Conservation (phyloP, 2,797 vertebrate genomes). For the Onychomys torridus region DNA sequence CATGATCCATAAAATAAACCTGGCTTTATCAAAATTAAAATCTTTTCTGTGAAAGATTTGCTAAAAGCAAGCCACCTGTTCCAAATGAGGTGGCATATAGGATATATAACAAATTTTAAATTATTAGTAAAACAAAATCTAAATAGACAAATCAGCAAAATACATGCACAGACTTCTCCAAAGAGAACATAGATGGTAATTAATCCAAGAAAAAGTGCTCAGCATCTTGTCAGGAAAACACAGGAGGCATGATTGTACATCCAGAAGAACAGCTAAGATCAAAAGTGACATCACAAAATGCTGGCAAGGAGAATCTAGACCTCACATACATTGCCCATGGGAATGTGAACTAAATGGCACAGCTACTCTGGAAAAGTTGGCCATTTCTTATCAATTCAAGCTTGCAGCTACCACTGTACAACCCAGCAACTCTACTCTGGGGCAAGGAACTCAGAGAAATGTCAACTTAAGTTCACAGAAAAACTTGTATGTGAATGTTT, state of each 20-base stretch:
- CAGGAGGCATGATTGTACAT: background rate
- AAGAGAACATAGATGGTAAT: background rate
- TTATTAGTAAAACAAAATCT: background rate
- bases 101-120: background rate
- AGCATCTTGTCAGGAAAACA: background rate
- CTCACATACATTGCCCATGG: background rate
- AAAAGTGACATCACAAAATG: background rate
- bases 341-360: background rate
- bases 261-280: background rate
- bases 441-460: background rate
- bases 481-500: background rate
- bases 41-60: background rate
- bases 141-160: conserved; percentile 17
- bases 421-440: background rate
- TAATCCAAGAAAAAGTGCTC: background rate
- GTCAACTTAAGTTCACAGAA: background rate
- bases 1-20: background rate
- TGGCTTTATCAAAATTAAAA: background rate
- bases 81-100: background rate
- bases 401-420: background rate
- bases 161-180: background rate
- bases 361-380: background rate
- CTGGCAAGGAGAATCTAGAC: background rate
- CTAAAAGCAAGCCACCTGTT: background rate
- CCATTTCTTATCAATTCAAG: background rate